Base-by-base conservation (phyloP, 2,888 invertebrate species). In the Oxystoma pomonae region DNA sequence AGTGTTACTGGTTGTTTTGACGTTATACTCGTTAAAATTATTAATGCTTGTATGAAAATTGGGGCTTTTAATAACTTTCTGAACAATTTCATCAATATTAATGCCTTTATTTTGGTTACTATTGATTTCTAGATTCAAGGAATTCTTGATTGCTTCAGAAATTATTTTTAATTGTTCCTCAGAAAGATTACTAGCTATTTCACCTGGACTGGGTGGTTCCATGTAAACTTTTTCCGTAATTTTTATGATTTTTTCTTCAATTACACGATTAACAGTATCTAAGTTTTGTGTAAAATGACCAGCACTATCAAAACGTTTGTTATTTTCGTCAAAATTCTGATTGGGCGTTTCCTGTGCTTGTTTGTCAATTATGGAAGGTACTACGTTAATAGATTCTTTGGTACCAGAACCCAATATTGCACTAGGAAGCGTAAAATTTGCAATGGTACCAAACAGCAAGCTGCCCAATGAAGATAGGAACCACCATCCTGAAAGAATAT, bases 121-220 rank as follows among this genome's bases (percentile, higher is more conserved):
- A 56, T 68, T 52, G 12, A 74, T 70, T 21, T 68, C 59, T 1
- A 74, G 69, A 56, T 68, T 52, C n/a, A 74, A 70, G 35, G 78
- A 76, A 56, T 71, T 62, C 61, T 74, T 75, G 9, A 83, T 71
- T 1, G 79, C 64, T 9, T 71, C 66, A 19, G 76, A 76, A 16
- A 83, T 80, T 62, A 77, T 74, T 57, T 76, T 74, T 1, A 82
- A 65, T 65, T 83, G 79, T 7, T 78, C 76, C 1, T 73, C 61
- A 0, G 78, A 76, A 1, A 83, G 69, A 18, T 69, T 66, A 0
- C 75, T 63, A 0, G 73, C 69, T 19, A 69, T 64, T 22, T 71
- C 65, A 22, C 59, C 63, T 12, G 72, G 69, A 17, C 35, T 62
- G n/a, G 71, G 65, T 21, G 69, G 65, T 65, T 70, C 67, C n/a